phyloP scores from a whole-genome alignment of 2,888 invertebrate genomes.

The Leuctra nigra region DNA sequence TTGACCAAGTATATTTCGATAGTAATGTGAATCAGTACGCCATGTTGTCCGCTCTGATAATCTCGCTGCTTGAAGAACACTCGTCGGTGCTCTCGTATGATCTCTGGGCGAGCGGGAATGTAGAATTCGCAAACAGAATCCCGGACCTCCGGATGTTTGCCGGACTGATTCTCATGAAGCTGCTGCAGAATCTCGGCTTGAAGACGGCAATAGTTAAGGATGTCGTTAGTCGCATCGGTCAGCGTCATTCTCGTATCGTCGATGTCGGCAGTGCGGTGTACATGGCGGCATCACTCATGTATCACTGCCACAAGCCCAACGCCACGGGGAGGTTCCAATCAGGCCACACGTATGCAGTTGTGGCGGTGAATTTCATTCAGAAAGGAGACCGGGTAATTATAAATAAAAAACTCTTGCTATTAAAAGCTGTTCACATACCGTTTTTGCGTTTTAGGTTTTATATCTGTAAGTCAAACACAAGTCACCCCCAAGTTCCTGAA shows the following conservation, averaged over 20 bases:
- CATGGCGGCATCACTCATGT: slow-evolving; percentile 69
- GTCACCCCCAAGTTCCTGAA: too few relatives aligned
- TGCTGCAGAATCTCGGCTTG: slow-evolving; percentile 73
- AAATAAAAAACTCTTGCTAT: too few relatives aligned
- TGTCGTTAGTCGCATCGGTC: slow-evolving; percentile 38
- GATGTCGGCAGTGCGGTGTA: slow-evolving; percentile 65
- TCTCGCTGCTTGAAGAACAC: slow-evolving; percentile 45
- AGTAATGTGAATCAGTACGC: slow-evolving; percentile 64
- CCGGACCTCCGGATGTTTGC: slow-evolving; percentile 37
- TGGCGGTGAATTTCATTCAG: slow-evolving; percentile 59
- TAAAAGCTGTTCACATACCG: too few relatives aligned
- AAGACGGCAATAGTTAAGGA: slow-evolving; percentile 77
- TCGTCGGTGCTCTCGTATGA: not conserved
- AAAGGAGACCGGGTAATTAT: slow-evolving; percentile 56
- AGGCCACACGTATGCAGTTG: slow-evolving; percentile 42
- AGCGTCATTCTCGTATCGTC: slow-evolving; percentile 34
- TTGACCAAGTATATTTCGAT: slow-evolving; percentile 55
- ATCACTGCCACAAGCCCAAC: slow-evolving; percentile 85
- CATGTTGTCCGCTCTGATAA: slow-evolving; percentile 55
- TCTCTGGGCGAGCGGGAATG: not conserved
- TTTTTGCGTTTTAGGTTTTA: too few relatives aligned
- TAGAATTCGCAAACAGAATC: too few relatives aligned
- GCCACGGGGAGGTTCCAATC: slow-evolving; percentile 56
- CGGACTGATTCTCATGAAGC: slow-evolving; percentile 61
- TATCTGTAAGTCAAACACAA: too few relatives aligned